Evolutionary conservation across 2,888 invertebrate genomes (phyloP).

Genomic region (Acronicta aceris): DNA sequence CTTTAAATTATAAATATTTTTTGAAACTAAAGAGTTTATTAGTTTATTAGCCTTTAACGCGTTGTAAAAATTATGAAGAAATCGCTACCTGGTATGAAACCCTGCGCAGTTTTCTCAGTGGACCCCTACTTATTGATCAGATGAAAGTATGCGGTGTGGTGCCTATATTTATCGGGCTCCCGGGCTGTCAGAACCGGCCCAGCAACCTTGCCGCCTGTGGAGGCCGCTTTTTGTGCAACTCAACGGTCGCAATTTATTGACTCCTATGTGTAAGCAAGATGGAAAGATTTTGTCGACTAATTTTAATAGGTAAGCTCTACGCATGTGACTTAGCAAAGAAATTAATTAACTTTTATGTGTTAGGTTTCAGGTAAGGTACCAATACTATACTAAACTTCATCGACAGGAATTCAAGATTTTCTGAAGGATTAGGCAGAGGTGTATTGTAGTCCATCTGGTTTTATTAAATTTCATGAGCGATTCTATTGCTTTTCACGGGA

Average conservation of each 20-base stretch:
- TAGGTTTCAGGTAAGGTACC: no score
- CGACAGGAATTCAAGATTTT: no score
- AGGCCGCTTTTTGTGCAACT: conserved; percentile 74
- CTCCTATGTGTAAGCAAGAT: conserved; percentile 35
- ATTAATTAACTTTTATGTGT: not conserved
- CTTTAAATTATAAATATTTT: no score
- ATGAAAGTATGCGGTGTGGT: conserved; percentile 57
- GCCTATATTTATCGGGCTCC: conserved; percentile 56
- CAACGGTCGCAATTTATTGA: conserved; percentile 30
- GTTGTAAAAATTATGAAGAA: not conserved
- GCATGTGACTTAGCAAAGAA: not conserved
- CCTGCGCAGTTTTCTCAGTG: conserved; percentile 16
- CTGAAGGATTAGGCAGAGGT: no score
- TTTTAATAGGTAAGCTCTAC: conserved; percentile 21
- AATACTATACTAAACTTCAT: no score
- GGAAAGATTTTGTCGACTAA: conserved; percentile 14
- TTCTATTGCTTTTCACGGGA: no score
- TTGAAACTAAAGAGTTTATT: no score
- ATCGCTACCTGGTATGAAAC: conserved; percentile 2
- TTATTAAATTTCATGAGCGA: no score
- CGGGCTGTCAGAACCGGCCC: conserved; percentile 69
- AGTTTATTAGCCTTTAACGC: no score
- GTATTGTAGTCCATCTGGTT: no score
- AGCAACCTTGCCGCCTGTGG: conserved; percentile 73
- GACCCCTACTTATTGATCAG: conserved; percentile 49